A percentile compares a stretch with the other conserved stretches of the same genome.
These are phyloP conservation scores for Gari tellinella DNA, from an alignment of 2,888 invertebrate genomes.

Conservation along the genomic window DNA sequence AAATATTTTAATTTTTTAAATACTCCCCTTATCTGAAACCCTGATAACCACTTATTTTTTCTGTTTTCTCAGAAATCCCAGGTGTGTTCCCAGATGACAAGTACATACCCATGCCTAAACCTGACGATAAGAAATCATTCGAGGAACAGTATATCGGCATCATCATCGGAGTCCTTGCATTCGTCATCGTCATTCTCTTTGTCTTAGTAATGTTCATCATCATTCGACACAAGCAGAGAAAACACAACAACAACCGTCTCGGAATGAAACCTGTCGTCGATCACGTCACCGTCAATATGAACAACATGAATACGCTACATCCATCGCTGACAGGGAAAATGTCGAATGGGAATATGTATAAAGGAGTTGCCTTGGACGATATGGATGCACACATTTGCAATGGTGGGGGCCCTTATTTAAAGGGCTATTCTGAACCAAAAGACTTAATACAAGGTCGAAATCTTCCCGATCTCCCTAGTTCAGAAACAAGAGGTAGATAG, in stretches of 20 bases:
- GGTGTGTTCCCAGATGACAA: not conserved
- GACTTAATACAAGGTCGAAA: constrained; percentile 80
- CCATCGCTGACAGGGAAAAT: constrained; percentile 76
- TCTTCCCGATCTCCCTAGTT: constrained; percentile 81
- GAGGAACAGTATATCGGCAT: constrained; percentile 79
- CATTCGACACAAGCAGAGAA: constrained; percentile 74
- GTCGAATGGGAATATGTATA: constrained; percentile 84
- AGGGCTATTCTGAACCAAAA: constrained; percentile 74
- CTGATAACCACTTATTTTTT: too few species aligned
- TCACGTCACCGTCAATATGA: constrained; percentile 89
- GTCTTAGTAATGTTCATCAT: constrained; percentile 89
- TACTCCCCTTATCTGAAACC: too few species aligned
- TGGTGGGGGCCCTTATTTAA: constrained; percentile 69
- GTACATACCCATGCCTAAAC: constrained; percentile 23
- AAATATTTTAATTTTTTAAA: too few species aligned
- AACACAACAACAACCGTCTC: constrained; percentile 77
- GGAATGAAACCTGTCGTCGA: constrained; percentile 77
- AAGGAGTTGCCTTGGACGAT: constrained; percentile 84
- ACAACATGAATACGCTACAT: constrained; percentile 84
- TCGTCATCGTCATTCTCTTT: constrained; percentile 88
- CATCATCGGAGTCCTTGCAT: constrained; percentile 87
- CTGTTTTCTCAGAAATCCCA: too few species aligned
- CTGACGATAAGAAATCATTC: constrained; percentile 61
- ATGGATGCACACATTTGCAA: constrained; percentile 72
- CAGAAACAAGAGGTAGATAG: constrained; percentile 65